Evolutionary conservation across 2,113 vertebrate genomes (phyloP), one percentile per base, ranked within the genome.

Genomic region (Cricetomys ansorgei): DNA sequence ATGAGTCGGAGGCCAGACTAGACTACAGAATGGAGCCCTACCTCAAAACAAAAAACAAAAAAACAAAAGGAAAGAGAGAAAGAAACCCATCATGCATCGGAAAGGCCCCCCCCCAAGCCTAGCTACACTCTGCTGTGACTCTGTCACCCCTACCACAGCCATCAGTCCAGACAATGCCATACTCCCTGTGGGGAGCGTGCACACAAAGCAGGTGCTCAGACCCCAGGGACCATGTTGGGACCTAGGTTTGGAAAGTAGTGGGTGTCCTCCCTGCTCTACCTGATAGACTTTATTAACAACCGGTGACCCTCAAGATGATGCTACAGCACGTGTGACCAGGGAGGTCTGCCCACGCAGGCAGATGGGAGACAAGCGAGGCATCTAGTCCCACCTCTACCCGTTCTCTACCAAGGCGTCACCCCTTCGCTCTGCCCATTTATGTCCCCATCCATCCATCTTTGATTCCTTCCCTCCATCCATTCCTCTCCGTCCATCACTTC

Each of bases 71-170:
- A 55, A 48, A 84, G 80, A 76, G 45, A 79, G 48, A 53, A 53
- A 53, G 48, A 53, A 25, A 23, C 6, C 23, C 23, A 72, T 19
- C 29, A 3, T 29, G 40, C 70, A 12, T 6, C 55, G n/a, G 75
- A 69, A 94, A 92, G 86, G 34, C 11, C 48, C 53, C 57, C 57
- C 83, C 23, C 23, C 21, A 45, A 0, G 0, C 65, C 86, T 11
- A 15, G 65, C 59, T 67, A 1, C 5, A 0, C 81, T 64, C 7
- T 17, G 6, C 11, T 12, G 21, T 31, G 2, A 0, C 29, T 15
- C 76, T n/a, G 79, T 16, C 25, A n/a, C 31, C 48, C 59, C n/a
- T 27, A 23, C 80, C 31, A 5, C 8, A 0, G 0, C n/a, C 19
- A 1, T 67, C 81, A 43, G 64, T 43, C 64, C 59, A 57, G 31